Evolutionary conservation across 2,797 vertebrate species (phyloP).

Genomic region (Alca torda): DNA sequence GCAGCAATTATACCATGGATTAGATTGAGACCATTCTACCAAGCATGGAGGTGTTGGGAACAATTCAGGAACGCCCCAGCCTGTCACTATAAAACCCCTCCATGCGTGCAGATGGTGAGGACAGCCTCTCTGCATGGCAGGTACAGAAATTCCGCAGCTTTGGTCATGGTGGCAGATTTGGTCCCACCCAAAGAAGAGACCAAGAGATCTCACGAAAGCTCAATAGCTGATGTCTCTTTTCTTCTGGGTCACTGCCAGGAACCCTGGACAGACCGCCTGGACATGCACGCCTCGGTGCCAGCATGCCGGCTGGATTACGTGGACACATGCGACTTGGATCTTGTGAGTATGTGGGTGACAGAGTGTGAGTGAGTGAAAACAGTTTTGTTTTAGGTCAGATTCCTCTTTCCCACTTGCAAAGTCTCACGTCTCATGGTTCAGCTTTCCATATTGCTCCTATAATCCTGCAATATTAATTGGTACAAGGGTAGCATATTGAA

Average conservation of each 20-base stretch:
- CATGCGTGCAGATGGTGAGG: fast-evolving
- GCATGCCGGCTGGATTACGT: fast-evolving
- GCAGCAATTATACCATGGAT: background rate
- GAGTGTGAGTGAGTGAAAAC: background rate
- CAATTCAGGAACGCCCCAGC: background rate
- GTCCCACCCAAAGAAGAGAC: background rate
- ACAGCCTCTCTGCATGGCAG: background rate
- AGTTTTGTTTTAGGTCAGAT: background rate
- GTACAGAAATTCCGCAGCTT: background rate
- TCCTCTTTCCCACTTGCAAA: background rate
- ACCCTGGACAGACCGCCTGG: background rate
- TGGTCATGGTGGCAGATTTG: background rate
- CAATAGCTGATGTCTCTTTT: background rate
- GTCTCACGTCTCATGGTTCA: background rate
- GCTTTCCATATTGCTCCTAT: background rate
- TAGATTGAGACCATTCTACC: background rate
- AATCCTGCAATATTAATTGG: background rate
- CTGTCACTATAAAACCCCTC: background rate
- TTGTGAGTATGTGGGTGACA: background rate
- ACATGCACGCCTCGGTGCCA: background rate
- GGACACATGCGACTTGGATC: fast-evolving
- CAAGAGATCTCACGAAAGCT: background rate
- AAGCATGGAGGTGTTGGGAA: background rate
- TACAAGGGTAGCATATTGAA: background rate
- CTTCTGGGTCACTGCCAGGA: background rate